These are phyloP conservation scores for Nemopilema nomurai DNA, from an alignment of 30 jellyfish, hydroid and myxozoan genomes.

Conservation along the genomic window DNA sequence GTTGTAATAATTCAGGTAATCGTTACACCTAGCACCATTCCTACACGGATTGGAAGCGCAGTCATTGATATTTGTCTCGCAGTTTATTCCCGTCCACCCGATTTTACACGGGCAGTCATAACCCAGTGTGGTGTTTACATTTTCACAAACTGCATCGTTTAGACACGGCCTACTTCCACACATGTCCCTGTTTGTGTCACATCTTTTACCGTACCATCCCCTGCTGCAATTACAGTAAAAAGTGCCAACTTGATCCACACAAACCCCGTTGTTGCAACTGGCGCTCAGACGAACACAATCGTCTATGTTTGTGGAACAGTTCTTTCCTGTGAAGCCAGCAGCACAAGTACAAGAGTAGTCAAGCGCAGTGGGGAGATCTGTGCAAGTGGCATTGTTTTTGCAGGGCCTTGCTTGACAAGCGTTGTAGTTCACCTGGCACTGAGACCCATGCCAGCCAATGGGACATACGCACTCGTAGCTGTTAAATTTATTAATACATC, in stretches of 20 bases:
- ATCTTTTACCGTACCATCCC: constrained; percentile 70
- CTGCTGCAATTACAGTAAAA: constrained; percentile 74
- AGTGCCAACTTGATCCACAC: constrained; percentile 75
- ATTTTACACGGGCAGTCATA: constrained; percentile 48
- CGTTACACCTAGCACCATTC: constrained; percentile 75
- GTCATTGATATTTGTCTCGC: constrained; percentile 62
- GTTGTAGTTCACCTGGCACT: constrained; percentile 66
- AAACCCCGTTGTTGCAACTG: constrained; percentile 75
- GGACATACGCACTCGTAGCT: constrained; percentile 60
- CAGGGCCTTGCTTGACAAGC: constrained; percentile 77
- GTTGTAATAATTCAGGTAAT: constrained; percentile 44
- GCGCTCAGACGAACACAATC: constrained; percentile 73
- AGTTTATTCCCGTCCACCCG: constrained; percentile 68
- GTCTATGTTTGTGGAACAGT: constrained; percentile 61
- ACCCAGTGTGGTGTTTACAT: constrained; percentile 55
- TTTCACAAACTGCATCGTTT: constrained; percentile 58
- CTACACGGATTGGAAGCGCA: constrained; percentile 69
- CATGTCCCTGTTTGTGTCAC: constrained; percentile 61
- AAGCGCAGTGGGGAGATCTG: constrained; percentile 53
- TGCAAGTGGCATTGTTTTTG: constrained; percentile 72
- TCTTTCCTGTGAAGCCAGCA: constrained; percentile 69
- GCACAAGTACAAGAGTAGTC: constrained; percentile 78
- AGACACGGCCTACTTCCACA: constrained; percentile 59
- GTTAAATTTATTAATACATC: constrained; percentile 70
- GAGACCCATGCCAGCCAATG: constrained; percentile 80